These are phyloP conservation scores for Galerucella pusilla DNA, from an alignment of 2,888 invertebrate genomes.

Conservation along the genomic window DNA sequence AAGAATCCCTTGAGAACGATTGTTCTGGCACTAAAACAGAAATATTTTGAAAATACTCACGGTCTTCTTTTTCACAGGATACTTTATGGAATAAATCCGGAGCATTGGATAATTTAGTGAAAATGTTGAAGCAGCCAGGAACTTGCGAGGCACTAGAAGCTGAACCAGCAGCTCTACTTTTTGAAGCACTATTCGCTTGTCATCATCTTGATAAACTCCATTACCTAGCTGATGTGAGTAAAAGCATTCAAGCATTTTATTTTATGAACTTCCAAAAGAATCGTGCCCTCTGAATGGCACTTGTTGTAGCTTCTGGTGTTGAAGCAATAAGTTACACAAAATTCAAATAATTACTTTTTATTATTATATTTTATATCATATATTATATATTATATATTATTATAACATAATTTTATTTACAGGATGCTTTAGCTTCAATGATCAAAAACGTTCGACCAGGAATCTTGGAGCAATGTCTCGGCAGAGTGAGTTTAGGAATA, in stretches of 20 bases:
- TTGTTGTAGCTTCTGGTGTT: too few species aligned
- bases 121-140: slow-evolving; percentile 51
- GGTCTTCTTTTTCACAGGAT: slow-evolving; percentile 41
- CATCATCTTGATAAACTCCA: slow-evolving; percentile 50
- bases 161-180: slow-evolving; percentile 50
- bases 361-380: too few species aligned
- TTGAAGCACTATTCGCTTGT: slow-evolving; percentile 52
- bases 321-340: too few species aligned
- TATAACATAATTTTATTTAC: slow-evolving; percentile 23
- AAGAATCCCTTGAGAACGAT: background rate
- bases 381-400: too few species aligned
- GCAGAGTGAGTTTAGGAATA: slow-evolving; percentile 64
- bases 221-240: slow-evolving; percentile 50
- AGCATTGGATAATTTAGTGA: slow-evolving; percentile 49
- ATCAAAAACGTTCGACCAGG: slow-evolving; percentile 56
- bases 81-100: slow-evolving; percentile 50
- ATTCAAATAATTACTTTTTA: too few species aligned
- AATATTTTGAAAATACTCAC: background rate
- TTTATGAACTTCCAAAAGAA: background rate
- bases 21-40: background rate
- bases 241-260: background rate
- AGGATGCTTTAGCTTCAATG: slow-evolving; percentile 57
- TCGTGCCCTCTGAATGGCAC: too few species aligned
- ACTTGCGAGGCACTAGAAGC: slow-evolving; percentile 50
- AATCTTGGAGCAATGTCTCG: slow-evolving; percentile 61